Conservation (phyloP, 2,797 vertebrate genomes). For the Typhlichthys subterraneus region DNA sequence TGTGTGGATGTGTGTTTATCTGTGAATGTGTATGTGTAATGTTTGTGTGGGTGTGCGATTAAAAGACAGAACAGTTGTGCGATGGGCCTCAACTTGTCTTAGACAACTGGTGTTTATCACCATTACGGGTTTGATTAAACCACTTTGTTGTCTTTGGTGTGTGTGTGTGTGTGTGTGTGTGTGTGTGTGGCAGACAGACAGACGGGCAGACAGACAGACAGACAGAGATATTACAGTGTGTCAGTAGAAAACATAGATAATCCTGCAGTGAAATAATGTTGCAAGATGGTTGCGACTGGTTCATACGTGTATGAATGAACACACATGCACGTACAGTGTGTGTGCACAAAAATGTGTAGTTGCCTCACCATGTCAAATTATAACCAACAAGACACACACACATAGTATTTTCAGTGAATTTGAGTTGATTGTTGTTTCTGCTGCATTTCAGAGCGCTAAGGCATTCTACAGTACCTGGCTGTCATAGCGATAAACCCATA, state of each 20-base stretch:
- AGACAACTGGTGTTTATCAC: constrained; percentile 12
- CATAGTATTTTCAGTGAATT: too few relatives aligned
- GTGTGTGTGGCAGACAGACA: constrained; percentile 3
- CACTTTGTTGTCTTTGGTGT: constrained; percentile 11
- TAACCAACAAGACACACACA: too few relatives aligned
- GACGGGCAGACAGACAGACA: neutral
- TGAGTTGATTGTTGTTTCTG: too few relatives aligned
- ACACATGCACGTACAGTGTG: neutral
- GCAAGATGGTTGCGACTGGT: too few relatives aligned
- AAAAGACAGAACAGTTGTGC: constrained; percentile 11
- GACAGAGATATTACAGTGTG: neutral
- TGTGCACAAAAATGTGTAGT: neutral
- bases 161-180: constrained; percentile 13
- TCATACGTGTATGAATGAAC: too few relatives aligned
- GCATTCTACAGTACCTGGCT: too few relatives aligned
- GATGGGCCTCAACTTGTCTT: constrained; percentile 25
- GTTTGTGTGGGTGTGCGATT: neutral
- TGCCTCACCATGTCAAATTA: too few relatives aligned
- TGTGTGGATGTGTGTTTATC: neutral
- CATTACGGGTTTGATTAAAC: constrained; percentile 8
- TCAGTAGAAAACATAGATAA: neutral
- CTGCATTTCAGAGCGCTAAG: too few relatives aligned
- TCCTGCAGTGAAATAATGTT: neutral
- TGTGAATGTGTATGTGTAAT: neutral
- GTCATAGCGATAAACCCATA: too few relatives aligned